These are phyloP conservation scores for Netelia fuscicornis DNA, from an alignment of 2,888 invertebrate genomes.

Conservation along the genomic window DNA sequence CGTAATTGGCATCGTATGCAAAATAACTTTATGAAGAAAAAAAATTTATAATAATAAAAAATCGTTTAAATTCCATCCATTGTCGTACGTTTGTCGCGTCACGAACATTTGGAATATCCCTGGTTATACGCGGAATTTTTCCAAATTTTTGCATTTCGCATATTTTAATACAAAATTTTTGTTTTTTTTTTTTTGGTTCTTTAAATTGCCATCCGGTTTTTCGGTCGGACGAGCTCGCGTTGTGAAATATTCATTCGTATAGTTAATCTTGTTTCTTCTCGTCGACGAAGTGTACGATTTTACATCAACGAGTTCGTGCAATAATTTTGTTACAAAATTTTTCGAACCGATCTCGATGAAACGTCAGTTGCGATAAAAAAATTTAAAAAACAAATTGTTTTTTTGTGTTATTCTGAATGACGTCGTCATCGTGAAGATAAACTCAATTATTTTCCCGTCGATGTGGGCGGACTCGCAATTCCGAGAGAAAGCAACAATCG, in stretches of 20 bases:
- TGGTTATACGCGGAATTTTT: background rate
- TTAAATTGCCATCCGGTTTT: slow-evolving; percentile 17
- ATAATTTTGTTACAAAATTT: no score
- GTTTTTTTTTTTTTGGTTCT: background rate
- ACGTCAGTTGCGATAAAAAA: no score
- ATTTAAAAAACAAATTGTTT: no score
- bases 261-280: background rate
- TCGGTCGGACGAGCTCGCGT: slow-evolving; percentile 10
- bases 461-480: background rate
- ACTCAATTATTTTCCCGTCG: no score
- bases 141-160: background rate
- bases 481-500: background rate
- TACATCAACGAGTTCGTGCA: background rate
- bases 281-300: background rate
- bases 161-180: background rate
- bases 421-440: no score
- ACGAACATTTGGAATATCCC: slow-evolving; percentile 21
- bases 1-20: background rate
- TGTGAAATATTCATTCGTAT: slow-evolving; percentile 50
- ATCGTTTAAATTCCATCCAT: background rate
- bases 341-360: no score
- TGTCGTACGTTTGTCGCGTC: background rate
- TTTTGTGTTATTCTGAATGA: no score
- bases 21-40: background rate
- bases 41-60: background rate